A percentile compares a stretch with the other conserved stretches of the same genome.
Conservation (phyloP, 2,113 vertebrate genomes). For the Setophaga petechia region DNA sequence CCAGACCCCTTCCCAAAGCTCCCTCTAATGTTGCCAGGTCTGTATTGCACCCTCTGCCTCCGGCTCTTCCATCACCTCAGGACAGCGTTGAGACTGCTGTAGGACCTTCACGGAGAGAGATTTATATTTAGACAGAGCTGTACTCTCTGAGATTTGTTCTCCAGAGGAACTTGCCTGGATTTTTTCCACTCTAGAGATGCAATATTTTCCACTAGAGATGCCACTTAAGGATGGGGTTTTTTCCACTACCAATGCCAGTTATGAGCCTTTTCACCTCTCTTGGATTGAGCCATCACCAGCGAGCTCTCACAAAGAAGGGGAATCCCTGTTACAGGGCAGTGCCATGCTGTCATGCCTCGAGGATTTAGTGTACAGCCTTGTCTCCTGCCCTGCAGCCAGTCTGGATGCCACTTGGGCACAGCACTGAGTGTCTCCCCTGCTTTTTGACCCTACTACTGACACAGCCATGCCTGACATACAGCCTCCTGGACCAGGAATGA, state of each 20-base stretch:
- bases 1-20: slow-evolving; percentile 54
- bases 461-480: neutral
- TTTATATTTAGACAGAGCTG: neutral
- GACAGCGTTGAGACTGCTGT: neutral
- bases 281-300: neutral
- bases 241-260: neutral
- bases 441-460: neutral
- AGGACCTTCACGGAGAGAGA: neutral
- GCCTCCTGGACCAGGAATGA: neutral
- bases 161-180: neutral
- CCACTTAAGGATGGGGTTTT: neutral
- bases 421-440: neutral
- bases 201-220: neutral
- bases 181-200: neutral
- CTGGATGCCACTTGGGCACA: neutral
- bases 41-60: slow-evolving; percentile 7
- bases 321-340: neutral
- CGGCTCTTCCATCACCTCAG: neutral
- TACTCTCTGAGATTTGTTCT: neutral
- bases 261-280: neutral
- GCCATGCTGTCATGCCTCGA: neutral
- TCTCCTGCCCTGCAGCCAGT: neutral
- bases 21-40: slow-evolving; percentile 56
- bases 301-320: neutral
- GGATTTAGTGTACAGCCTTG: neutral